Evolutionary conservation across 2,113 vertebrate genomes (phyloP).

Genomic region (Amblyornis subalaris): DNA sequence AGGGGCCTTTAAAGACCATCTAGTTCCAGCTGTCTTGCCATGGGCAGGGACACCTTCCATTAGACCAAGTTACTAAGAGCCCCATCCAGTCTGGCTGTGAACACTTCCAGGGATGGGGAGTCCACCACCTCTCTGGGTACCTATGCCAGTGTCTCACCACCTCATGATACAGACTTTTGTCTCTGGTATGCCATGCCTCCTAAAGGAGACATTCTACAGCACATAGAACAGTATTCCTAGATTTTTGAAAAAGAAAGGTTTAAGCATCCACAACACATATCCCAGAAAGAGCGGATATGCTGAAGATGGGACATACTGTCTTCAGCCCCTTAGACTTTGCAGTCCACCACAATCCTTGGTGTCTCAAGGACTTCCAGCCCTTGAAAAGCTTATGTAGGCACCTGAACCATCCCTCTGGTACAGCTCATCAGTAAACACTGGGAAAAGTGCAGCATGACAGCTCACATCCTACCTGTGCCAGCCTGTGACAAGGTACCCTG

Average conservation of each 20-base stretch:
- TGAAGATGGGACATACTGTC: background rate
- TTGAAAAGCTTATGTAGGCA: background rate
- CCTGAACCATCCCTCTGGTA: background rate
- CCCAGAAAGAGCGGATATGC: background rate
- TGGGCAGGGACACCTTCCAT: background rate
- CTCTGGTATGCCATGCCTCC: background rate
- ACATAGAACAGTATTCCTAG: accelerated
- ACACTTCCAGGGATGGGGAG: background rate
- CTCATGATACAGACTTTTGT: background rate
- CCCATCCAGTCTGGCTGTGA: background rate
- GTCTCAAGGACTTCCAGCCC: background rate
- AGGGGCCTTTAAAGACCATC: background rate
- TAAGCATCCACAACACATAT: background rate
- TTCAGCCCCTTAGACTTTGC: background rate
- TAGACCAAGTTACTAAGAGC: background rate
- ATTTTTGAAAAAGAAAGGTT: background rate
- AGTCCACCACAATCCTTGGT: too few species aligned
- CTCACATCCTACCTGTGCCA: background rate
- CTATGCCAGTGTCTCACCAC: background rate
- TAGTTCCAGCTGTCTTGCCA: background rate
- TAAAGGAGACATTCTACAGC: background rate
- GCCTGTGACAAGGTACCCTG: accelerated
- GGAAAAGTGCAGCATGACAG: background rate
- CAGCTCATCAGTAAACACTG: background rate
- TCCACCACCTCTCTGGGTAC: background rate